A percentile compares a stretch with the other conserved stretches of the same genome.
phyloP scores from a whole-genome alignment of 2,113 vertebrate genomes.

The Lontra canadensis region DNA sequence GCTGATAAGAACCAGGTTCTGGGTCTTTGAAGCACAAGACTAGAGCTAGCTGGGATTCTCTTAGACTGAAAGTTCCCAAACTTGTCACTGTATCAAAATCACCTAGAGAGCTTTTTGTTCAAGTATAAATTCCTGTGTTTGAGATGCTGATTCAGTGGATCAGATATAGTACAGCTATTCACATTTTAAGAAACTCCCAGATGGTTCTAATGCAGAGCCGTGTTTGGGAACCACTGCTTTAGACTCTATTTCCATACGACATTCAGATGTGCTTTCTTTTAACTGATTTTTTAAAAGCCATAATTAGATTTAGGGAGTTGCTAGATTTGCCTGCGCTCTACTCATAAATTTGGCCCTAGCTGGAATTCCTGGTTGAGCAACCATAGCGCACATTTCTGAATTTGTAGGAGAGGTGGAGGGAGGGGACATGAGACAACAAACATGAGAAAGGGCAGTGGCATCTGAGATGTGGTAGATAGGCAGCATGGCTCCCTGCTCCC shows the following conservation, averaged over 20 bases:
- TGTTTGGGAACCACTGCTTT: background rate
- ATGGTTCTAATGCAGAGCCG: background rate
- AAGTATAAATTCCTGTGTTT: background rate
- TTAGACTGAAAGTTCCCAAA: background rate
- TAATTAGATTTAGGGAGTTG: conserved; percentile 1
- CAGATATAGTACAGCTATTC: background rate
- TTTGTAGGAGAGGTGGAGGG: background rate
- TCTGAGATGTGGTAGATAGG: background rate
- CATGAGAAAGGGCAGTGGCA: background rate
- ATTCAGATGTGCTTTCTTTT: background rate
- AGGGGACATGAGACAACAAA: background rate
- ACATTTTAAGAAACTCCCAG: background rate
- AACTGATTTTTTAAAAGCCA: background rate
- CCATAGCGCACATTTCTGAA: background rate
- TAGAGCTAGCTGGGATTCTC: background rate
- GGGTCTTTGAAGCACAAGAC: background rate
- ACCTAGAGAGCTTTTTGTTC: background rate
- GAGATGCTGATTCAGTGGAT: background rate
- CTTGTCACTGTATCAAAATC: background rate
- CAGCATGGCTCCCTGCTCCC: background rate
- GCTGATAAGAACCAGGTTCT: background rate
- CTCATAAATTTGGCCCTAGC: background rate
- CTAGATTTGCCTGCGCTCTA: background rate
- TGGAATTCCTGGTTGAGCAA: background rate
- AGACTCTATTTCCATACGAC: background rate